Evolutionary conservation across 2,113 vertebrate genomes (phyloP).

Genomic region (Phylloscopus trochilus): DNA sequence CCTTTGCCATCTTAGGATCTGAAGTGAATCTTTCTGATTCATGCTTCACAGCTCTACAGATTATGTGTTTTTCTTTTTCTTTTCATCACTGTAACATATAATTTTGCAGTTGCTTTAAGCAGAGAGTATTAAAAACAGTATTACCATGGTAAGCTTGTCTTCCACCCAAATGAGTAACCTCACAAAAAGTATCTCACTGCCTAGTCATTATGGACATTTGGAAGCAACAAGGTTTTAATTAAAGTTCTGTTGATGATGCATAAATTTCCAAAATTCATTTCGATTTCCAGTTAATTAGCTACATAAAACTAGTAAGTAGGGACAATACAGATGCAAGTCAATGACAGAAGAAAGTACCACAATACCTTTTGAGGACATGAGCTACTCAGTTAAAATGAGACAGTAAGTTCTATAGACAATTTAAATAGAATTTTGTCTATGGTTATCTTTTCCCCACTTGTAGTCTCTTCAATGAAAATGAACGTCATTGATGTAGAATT

Average conservation of each 20-base stretch:
- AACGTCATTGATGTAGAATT: background rate
- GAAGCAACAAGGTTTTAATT: background rate
- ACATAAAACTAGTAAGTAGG: background rate
- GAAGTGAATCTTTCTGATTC: background rate
- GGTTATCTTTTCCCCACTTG: background rate
- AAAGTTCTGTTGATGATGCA: background rate
- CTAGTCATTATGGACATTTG: background rate
- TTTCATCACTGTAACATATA: background rate
- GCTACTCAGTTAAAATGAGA: background rate
- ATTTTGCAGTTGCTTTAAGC: background rate
- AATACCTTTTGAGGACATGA: background rate
- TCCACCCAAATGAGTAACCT: constrained; percentile 1
- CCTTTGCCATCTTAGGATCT: background rate
- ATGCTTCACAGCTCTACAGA: background rate
- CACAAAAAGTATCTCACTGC: background rate
- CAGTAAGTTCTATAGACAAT: background rate
- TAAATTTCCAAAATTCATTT: background rate
- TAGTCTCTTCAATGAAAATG: background rate
- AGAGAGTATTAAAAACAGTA: background rate
- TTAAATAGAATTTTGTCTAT: background rate
- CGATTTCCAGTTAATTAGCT: background rate
- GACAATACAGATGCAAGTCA: background rate
- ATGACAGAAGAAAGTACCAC: background rate
- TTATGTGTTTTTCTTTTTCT: background rate
- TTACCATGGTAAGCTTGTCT: background rate